Evolutionary conservation across 2,113 vertebrate genomes (phyloP).

Genomic region (Tachycineta bicolor): DNA sequence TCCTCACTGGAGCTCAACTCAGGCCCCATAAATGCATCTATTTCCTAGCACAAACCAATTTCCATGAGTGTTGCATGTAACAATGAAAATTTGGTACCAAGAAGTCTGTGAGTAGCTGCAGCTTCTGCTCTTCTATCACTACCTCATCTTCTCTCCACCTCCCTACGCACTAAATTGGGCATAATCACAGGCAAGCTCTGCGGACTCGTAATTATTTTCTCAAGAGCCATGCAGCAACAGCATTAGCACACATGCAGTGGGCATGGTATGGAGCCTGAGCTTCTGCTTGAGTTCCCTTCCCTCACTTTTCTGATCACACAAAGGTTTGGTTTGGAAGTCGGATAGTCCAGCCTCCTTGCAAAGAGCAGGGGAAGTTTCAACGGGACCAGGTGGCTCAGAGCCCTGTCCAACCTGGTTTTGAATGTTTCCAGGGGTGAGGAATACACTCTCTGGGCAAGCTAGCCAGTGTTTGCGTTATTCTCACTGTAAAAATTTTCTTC

Average conservation of each 20-base stretch:
- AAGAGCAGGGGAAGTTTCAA: too few relatives aligned
- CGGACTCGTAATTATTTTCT: neutral
- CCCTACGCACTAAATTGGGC: neutral
- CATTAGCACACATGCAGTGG: neutral
- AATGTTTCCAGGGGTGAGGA: neutral
- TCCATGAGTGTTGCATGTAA: rapidly evolving
- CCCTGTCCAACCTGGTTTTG: neutral
- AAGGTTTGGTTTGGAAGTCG: neutral
- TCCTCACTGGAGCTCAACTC: neutral
- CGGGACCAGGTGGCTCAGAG: neutral
- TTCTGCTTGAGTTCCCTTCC: neutral
- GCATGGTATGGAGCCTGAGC: neutral
- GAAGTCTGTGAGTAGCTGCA: neutral
- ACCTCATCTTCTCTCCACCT: neutral
- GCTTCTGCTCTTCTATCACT: neutral
- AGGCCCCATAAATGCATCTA: neutral
- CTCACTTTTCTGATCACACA: neutral
- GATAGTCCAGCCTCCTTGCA: neutral
- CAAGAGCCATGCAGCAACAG: neutral
- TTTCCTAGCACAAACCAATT: neutral
- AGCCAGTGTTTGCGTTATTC: neutral
- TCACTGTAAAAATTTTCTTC: neutral
- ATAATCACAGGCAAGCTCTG: neutral
- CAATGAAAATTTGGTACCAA: neutral
- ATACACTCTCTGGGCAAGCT: neutral